Evolutionary conservation across 2,797 vertebrate genomes (phyloP).

Genomic region (Lophura swinhoii): DNA sequence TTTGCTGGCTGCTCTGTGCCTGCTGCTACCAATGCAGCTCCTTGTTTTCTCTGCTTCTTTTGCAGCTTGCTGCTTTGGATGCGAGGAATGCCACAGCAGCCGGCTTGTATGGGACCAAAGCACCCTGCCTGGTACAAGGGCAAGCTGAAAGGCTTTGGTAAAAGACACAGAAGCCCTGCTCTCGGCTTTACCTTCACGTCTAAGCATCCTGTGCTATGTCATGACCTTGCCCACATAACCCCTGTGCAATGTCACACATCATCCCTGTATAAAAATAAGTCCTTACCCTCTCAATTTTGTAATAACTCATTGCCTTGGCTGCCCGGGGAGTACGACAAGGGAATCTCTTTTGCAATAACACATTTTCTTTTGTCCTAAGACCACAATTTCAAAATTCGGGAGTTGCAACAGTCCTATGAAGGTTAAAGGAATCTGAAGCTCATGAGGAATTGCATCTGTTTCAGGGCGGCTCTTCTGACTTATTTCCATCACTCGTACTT

Average conservation of each 20-base stretch:
- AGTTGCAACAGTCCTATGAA: conserved; percentile 33
- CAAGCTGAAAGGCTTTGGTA: fast-evolving
- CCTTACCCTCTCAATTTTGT: background rate
- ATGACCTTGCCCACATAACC: background rate
- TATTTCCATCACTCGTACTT: background rate
- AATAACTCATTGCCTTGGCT: background rate
- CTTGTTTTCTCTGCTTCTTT: background rate
- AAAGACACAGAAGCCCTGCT: background rate
- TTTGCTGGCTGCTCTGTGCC: background rate
- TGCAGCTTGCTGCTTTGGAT: fast-evolving
- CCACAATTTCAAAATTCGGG: conserved; percentile 35
- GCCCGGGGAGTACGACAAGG: background rate
- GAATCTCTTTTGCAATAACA: conserved; percentile 28
- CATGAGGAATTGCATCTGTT: background rate
- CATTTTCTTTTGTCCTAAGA: conserved; percentile 1
- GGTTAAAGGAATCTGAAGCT: conserved; percentile 8
- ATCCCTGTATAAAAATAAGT: fast-evolving
- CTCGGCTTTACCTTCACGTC: fast-evolving
- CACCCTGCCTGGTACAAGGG: background rate
- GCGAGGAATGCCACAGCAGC: fast-evolving
- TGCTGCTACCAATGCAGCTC: background rate
- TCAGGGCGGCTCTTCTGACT: background rate
- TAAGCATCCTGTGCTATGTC: fast-evolving
- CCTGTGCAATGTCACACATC: background rate
- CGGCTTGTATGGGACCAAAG: fast-evolving